Conservation (phyloP, 2,888 invertebrate genomes). For the Thumatha senex region DNA sequence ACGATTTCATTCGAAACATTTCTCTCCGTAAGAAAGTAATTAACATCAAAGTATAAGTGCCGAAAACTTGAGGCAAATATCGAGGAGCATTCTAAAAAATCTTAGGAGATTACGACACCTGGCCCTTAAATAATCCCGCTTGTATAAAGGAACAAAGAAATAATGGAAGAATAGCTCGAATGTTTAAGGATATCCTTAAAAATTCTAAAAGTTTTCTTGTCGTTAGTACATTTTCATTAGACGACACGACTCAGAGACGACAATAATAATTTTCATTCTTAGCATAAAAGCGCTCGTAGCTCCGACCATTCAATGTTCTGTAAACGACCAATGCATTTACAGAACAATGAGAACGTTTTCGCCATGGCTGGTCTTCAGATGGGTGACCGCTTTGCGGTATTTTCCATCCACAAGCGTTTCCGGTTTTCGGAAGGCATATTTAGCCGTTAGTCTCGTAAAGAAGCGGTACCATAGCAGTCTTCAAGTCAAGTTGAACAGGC, state of each 20-base stretch:
- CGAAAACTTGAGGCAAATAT: conserved; percentile 1
- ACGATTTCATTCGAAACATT: background rate
- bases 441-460: no score
- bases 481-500: no score
- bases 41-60: background rate
- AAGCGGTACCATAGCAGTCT: no score
- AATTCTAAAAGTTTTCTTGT: conserved; percentile 19
- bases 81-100: conserved; percentile 4
- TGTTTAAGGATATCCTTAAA: conserved; percentile 22
- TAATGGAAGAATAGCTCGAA: conserved; percentile 8
- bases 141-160: conserved; percentile 12
- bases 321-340: no score
- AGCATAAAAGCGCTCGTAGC: no score
- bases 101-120: conserved; percentile 25
- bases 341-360: no score
- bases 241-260: background rate
- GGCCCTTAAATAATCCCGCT: conserved; percentile 23
- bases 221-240: background rate
- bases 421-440: no score
- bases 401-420: no score
- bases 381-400: no score
- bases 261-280: background rate
- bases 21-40: background rate
- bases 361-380: no score
- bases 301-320: no score